Base-by-base conservation (phyloP, 2,797 vertebrate species). In the Ctenochaetus hawaiiensis region DNA sequence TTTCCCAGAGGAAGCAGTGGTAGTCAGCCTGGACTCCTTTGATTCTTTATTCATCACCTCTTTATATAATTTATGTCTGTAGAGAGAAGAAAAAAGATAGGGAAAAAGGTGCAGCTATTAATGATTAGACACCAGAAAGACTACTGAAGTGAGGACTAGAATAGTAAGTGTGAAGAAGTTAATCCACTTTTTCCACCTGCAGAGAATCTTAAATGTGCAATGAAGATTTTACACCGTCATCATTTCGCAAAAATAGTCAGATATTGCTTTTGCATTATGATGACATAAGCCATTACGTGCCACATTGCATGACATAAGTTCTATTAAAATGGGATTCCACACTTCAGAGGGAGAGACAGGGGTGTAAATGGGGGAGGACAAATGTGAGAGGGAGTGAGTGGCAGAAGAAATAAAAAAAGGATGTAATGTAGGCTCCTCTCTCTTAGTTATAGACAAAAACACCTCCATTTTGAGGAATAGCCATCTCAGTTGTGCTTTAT, bases 1-100 rank as follows among this genome's bases (percentile, higher is more conserved):
- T 81, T 85, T 78, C 67, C 76, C 71, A 58, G 44, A 62, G 75
- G 75, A 67, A 41, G 56, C 22, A 5, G 34, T 47, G n/a, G 54
- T 34, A 51, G 48, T 84, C 44, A 74, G 39, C 65, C 69, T 56
- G 44, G 37, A 71, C 63, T 52, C 68, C 78, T 86, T 77, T 83
- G 57, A 90, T 84, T 85, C 82, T 86, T 91, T 85, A 87, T 87
- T 90, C 81, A 86, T 90, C 77, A 59, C 63, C 17, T 83, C 77
- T 77, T 82, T 82, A 39, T 89, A 78, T 87, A 83, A 84, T 83
- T 84, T 39, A 80, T 73, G 64, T 18, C 53, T 68, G 58, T 65
- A 45, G 72, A 64, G 71, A 65, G 41, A 70, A 60, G 39, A 70
- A 66, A 45, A 17, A n/a, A 49, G 6, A 4, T 20, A 20, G 48